Evolutionary conservation across 2,113 vertebrate genomes (phyloP).

Genomic region (Tychaedon coryphoeus): DNA sequence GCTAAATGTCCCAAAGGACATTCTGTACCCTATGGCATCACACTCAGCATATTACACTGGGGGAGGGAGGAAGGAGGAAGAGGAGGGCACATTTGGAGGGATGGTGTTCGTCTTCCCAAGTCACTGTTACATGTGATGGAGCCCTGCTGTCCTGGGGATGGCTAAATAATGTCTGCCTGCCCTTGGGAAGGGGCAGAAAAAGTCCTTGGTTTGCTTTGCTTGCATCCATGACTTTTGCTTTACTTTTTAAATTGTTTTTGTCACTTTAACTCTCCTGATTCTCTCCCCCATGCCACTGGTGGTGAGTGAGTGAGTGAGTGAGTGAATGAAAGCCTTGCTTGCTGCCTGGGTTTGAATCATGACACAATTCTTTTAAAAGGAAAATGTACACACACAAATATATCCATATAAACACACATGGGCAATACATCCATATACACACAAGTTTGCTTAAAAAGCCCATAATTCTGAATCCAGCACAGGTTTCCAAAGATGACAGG

Average conservation of each 20-base stretch:
- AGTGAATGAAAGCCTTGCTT: too few relatives aligned
- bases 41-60: background rate
- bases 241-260: background rate
- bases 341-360: background rate
- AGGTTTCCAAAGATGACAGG: background rate
- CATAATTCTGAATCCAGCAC: background rate
- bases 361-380: background rate
- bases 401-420: rapidly evolving
- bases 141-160: background rate
- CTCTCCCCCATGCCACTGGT: background rate
- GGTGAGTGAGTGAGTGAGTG: background rate
- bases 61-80: background rate
- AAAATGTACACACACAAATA: background rate
- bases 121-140: background rate
- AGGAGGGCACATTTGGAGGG: too few relatives aligned
- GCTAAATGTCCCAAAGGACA: background rate
- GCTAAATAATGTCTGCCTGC: background rate
- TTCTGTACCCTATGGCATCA: background rate
- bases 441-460: background rate
- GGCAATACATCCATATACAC: too few relatives aligned
- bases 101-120: rapidly evolving
- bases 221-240: background rate
- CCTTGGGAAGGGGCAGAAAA: background rate
- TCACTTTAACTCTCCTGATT: background rate
- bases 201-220: background rate